Evolutionary conservation across 2,888 invertebrate genomes (phyloP).

Genomic region (Leptarthrus brevirostris): DNA sequence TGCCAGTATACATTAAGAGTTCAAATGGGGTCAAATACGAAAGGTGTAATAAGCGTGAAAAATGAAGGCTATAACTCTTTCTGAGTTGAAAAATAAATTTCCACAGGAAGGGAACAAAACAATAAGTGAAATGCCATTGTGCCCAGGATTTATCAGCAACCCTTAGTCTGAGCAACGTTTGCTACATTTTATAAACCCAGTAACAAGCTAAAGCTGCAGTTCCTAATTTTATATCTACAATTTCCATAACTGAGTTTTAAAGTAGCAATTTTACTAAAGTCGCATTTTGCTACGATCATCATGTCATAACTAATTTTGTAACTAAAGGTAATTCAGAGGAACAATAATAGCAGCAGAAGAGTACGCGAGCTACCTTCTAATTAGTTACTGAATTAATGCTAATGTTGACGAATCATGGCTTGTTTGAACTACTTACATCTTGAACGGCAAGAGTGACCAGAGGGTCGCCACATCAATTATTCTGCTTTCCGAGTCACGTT

Average conservation of each 20-base stretch:
- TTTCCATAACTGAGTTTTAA: no score
- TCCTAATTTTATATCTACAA: constrained; percentile 20
- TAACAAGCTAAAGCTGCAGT: constrained; percentile 6
- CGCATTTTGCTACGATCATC: no score
- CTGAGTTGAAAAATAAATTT: not conserved
- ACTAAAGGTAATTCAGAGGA: not conserved
- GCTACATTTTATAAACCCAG: no score
- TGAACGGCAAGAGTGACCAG: not conserved
- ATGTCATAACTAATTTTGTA: no score
- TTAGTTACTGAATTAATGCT: not conserved
- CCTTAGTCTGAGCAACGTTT: not conserved
- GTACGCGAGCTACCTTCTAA: not conserved
- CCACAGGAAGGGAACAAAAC: not conserved
- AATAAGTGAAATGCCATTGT: not conserved
- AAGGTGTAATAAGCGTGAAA: constrained; percentile 23
- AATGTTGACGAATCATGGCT: not conserved
- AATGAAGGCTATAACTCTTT: constrained; percentile 1
- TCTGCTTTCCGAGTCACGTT: constrained; percentile 3
- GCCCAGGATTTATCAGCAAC: constrained; percentile 5
- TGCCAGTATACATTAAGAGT: no score
- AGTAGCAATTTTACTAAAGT: no score
- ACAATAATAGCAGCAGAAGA: not conserved
- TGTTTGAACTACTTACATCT: not conserved
- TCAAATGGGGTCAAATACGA: constrained; percentile 10
- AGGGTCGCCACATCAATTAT: constrained; percentile 15